Percentiles rank a stretch among this genome's conserved stretches.
These are phyloP conservation scores for Epicampocera succincta DNA, from an alignment of 2,888 invertebrate species.

Conservation along the genomic window DNA sequence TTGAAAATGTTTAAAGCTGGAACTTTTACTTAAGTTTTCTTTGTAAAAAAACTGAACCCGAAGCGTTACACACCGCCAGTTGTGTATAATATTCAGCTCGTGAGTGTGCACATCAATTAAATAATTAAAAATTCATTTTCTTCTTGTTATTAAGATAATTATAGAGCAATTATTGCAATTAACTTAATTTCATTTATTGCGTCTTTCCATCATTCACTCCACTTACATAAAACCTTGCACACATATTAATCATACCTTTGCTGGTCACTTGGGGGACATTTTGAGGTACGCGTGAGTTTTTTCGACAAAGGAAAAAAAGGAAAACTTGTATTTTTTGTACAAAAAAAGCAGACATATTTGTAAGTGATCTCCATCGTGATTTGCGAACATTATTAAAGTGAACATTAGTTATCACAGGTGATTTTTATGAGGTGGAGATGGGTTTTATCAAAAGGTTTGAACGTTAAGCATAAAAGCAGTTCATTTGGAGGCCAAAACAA, in stretches of 20 bases:
- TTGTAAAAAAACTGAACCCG: background rate
- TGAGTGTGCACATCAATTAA: slow-evolving; percentile 38
- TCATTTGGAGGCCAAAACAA: too few relatives aligned
- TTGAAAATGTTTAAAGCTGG: background rate
- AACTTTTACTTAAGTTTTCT: background rate
- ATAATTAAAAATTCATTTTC: slow-evolving; percentile 60
- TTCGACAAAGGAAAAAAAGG: background rate
- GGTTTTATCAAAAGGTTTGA: too few relatives aligned
- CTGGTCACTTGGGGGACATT: slow-evolving; percentile 23
- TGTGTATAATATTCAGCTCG: slow-evolving; percentile 2
- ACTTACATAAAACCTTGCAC: background rate
- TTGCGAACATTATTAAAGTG: background rate
- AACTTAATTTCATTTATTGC: slow-evolving; percentile 59
- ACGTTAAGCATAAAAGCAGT: too few relatives aligned
- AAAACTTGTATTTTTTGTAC: background rate
- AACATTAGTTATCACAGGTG: background rate
- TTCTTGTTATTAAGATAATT: slow-evolving; percentile 62
- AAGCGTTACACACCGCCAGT: background rate
- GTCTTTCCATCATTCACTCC: slow-evolving; percentile 11
- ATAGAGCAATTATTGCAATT: slow-evolving; percentile 60
- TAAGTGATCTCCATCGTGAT: slow-evolving; percentile 4
- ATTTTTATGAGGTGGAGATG: too few relatives aligned
- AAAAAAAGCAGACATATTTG: slow-evolving; percentile 6
- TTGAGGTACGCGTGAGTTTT: background rate
- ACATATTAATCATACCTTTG: slow-evolving; percentile 29